phyloP scores from a whole-genome alignment of 1,140 invertebrate species.

The Hestina assimilis region DNA sequence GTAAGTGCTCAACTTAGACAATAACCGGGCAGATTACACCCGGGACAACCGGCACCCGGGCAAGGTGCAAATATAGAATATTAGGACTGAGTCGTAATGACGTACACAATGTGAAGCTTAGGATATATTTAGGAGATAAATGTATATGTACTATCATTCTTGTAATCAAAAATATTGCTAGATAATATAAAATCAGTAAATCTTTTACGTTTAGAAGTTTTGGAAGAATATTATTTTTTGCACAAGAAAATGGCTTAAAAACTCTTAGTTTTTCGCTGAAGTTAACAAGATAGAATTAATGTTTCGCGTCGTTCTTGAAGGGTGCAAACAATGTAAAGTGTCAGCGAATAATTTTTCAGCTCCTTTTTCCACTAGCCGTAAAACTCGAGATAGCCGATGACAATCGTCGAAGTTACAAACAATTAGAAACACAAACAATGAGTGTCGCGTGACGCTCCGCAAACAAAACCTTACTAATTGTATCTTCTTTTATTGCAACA shows the following conservation, averaged over 20 bases:
- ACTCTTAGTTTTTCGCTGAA: no score
- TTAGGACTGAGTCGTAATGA: not conserved
- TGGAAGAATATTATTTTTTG: no score
- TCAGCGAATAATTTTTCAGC: constrained; percentile 16
- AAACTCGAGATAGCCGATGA: constrained; percentile 30
- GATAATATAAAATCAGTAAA: no score
- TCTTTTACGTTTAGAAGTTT: no score
- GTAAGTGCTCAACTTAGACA: constrained; percentile 44
- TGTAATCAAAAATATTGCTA: no score
- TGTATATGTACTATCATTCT: no score
- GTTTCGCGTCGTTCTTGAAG: constrained; percentile 3
- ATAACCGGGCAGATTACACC: constrained; percentile 34
- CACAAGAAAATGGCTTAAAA: no score
- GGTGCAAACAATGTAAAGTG: constrained; percentile 20
- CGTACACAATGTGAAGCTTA: no score
- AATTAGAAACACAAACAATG: constrained; percentile 56
- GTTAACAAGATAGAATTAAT: not conserved
- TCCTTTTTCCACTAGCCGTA: constrained; percentile 18
- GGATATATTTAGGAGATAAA: no score
- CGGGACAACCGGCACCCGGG: not conserved
- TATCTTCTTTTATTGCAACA: constrained; percentile 55
- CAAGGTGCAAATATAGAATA: constrained; percentile 3
- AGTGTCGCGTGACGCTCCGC: constrained; percentile 34
- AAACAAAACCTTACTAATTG: constrained; percentile 68
- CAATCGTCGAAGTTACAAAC: constrained; percentile 47